These are phyloP conservation scores for Daboia siamensis DNA, from an alignment of 2,113 vertebrate genomes.

Conservation along the genomic window DNA sequence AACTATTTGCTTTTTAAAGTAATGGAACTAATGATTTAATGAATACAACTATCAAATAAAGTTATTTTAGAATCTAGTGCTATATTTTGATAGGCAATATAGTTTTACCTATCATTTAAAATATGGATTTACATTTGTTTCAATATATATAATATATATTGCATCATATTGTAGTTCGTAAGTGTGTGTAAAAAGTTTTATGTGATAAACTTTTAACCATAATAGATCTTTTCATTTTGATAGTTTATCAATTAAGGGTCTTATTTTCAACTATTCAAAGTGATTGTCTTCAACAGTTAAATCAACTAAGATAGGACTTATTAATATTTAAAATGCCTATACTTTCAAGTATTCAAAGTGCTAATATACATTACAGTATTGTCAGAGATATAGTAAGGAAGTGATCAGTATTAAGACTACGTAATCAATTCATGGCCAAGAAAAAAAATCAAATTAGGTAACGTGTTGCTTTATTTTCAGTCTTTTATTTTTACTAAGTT, in stretches of 20 bases:
- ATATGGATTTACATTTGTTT: neutral
- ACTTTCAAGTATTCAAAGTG: neutral
- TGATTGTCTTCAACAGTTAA: neutral
- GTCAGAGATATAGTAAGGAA: neutral
- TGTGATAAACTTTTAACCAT: neutral
- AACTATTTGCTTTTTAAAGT: constrained; percentile 20
- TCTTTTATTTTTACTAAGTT: neutral
- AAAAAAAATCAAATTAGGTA: neutral
- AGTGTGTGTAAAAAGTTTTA: neutral
- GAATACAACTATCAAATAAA: constrained; percentile 21
- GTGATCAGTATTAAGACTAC: neutral
- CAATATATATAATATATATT: neutral
- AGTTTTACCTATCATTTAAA: constrained; percentile 24
- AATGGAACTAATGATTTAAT: constrained; percentile 17
- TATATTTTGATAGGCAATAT: neutral
- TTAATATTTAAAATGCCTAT: neutral
- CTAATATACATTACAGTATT: neutral
- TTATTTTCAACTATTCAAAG: neutral
- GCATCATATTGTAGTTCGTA: neutral
- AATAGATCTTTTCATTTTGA: neutral
- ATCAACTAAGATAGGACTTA: neutral
- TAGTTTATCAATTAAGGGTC: neutral
- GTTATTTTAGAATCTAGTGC: constrained; percentile 19
- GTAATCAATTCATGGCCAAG: neutral
- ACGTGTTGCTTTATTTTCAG: neutral